Conservation (phyloP, 2,888 invertebrate genomes). For the Drosophila tanythrix region DNA sequence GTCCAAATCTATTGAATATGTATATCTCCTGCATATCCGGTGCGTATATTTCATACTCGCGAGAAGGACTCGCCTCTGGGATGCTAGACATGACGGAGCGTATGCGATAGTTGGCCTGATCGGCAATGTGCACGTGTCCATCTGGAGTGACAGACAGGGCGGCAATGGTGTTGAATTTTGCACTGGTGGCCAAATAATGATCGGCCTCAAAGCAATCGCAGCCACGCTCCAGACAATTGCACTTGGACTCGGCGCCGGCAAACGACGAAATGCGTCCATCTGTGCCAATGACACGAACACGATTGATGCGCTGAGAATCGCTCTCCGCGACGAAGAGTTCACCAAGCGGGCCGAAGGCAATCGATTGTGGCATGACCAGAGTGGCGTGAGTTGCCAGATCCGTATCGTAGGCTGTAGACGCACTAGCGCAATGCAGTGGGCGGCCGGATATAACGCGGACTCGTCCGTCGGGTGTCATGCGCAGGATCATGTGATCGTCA, state of each 20-base stretch:
- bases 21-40: constrained; percentile 98
- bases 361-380: constrained; percentile 96
- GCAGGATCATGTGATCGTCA: constrained; percentile 97
- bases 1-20: constrained; percentile 96
- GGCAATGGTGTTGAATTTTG: constrained; percentile 97
- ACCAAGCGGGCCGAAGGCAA: constrained; percentile 96
- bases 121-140: constrained; percentile 97
- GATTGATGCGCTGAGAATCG: constrained; percentile 96
- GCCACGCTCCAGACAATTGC: constrained; percentile 95
- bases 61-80: constrained; percentile 92
- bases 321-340: constrained; percentile 97
- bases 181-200: constrained; percentile 95
- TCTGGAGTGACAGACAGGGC: constrained; percentile 97
- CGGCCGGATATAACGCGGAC: constrained; percentile 97
- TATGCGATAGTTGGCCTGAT: constrained; percentile 96
- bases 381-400: constrained; percentile 96
- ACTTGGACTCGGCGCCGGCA: constrained; percentile 97
- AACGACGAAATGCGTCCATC: constrained; percentile 97
- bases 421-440: constrained; percentile 95
- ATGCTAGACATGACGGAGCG: constrained; percentile 95
- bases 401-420: constrained; percentile 91
- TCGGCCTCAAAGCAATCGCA: constrained; percentile 97
- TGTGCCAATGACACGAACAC: constrained; percentile 95
- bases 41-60: constrained; percentile 97
- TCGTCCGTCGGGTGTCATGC: constrained; percentile 95